These are phyloP conservation scores for Lepidocyrtoides sp. DNA, from an alignment of 2,888 invertebrate species.

Conservation along the genomic window DNA sequence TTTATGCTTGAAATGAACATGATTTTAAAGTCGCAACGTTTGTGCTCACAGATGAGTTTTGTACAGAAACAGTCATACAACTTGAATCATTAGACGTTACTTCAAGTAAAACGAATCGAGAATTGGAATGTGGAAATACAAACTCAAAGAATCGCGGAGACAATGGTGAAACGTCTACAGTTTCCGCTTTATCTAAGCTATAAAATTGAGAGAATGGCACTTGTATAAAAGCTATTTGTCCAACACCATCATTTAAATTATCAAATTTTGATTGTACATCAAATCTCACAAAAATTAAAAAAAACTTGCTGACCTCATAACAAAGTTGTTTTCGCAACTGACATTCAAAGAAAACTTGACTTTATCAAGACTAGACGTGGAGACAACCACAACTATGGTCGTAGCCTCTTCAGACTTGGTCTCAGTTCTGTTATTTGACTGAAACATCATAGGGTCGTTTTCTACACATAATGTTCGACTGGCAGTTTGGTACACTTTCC, in stretches of 20 bases:
- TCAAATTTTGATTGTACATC: too few relatives aligned
- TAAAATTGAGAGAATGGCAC: background rate
- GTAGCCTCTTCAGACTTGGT: conserved; percentile 84
- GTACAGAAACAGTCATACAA: conserved; percentile 93
- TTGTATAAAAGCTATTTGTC: too few relatives aligned
- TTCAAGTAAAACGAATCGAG: conserved; percentile 89
- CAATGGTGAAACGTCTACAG: conserved; percentile 87
- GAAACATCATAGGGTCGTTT: conserved; percentile 67
- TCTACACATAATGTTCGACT: conserved; percentile 90
- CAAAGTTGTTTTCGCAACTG: conserved; percentile 89
- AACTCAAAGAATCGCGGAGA: conserved; percentile 90
- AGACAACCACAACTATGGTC: conserved; percentile 90
- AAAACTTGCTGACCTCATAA: conserved; percentile 86
- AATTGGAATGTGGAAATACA: conserved; percentile 88
- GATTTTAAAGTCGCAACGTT: background rate
- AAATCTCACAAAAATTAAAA: background rate
- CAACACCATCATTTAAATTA: too few relatives aligned
- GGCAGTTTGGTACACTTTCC: conserved; percentile 80
- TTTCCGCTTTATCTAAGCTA: conserved; percentile 85
- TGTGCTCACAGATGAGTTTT: conserved; percentile 87
- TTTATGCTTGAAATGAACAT: too few relatives aligned
- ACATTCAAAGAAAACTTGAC: conserved; percentile 89
- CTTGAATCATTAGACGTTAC: conserved; percentile 89
- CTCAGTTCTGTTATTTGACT: background rate
- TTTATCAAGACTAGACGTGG: conserved; percentile 89